Evolutionary conservation across 2,113 vertebrate species (phyloP), one percentile per base, ranked within the genome.

Genomic region (Embiotoca jacksoni): DNA sequence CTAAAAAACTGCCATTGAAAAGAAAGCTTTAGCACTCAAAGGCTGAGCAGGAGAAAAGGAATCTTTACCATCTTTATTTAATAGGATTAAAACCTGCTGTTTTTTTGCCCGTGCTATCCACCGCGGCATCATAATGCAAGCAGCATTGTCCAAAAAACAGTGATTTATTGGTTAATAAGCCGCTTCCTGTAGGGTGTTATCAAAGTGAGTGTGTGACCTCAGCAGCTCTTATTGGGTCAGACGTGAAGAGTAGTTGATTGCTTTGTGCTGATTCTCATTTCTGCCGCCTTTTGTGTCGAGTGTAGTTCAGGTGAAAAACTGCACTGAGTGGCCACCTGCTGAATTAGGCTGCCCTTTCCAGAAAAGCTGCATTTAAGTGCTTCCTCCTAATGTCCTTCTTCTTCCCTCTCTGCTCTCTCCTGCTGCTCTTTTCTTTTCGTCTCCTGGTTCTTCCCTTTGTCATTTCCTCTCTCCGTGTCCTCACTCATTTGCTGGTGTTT

Each of bases 151-250:
- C 33, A 55, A 66, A 80, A 81, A 82, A 46, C 14, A 1, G 6
- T 49, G 73, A 92, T 89, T 87, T 70, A 59, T 80, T 69, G 35
- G 80, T 78, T 81, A 67, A 82, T 85, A 74, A 79, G 56, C 53
- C 6, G 49, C 23, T 54, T 63, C 32, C 75, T 53, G 56, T 57
- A 7, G 36, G 39, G 85, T 64, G 71, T 72, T 72, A 61, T 65
- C 59, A 50, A 54, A 73, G 67, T 23, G 52, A 41, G 41, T n/a
- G 5, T 36, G 53, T 80, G 79, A 85, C 78, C 82, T 86, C 77
- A 76, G 70, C 44, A 1, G 55, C 52, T 88, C 62, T 60, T 32
- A 64, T 23, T n/a, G 62, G 49, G 79, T 78, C 68, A 58, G 54
- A 79, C 54, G 23, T 75, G 67, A 82, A 78, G 72, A 52, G 69